Evolutionary conservation across 2,797 vertebrate genomes (phyloP).

Genomic region (Sebastes baramenuke): DNA sequence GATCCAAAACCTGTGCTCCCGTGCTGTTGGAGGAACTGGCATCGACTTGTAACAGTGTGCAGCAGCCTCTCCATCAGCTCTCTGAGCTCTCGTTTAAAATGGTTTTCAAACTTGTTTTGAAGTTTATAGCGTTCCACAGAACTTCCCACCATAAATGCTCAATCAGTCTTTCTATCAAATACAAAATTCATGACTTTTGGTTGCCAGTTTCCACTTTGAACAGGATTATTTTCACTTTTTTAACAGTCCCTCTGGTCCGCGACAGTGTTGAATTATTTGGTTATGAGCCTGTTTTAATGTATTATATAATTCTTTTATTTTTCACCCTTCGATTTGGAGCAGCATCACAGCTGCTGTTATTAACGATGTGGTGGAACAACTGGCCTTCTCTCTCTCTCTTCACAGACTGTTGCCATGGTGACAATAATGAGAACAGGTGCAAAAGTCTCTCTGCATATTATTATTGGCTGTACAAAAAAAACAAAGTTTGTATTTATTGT

Average conservation of each 20-base stretch:
- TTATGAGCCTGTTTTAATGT: slow-evolving; percentile 64
- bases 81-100: slow-evolving; percentile 86
- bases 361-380: slow-evolving; percentile 74
- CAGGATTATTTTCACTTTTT: slow-evolving; percentile 42
- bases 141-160: neutral
- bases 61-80: slow-evolving; percentile 84
- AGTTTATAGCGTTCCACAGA: slow-evolving; percentile 71
- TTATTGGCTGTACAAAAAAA: slow-evolving; percentile 96
- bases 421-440: slow-evolving; percentile 86
- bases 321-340: slow-evolving; percentile 85
- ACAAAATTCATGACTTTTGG: slow-evolving; percentile 53
- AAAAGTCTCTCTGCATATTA: slow-evolving; percentile 90
- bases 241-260: slow-evolving; percentile 32
- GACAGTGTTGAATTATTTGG: slow-evolving; percentile 61
- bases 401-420: slow-evolving; percentile 84
- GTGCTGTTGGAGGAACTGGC: neutral
- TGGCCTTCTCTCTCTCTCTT: slow-evolving; percentile 84
- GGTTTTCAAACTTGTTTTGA: slow-evolving; percentile 93
- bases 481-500: slow-evolving; percentile 99
- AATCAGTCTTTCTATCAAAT: slow-evolving; percentile 7
- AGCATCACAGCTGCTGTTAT: slow-evolving; percentile 87
- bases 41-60: neutral
- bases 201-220: slow-evolving; percentile 71
- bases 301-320: slow-evolving; percentile 77
- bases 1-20: slow-evolving; percentile 15